Percentiles rank a stretch among this genome's conserved stretches.
phyloP scores from a whole-genome alignment of 2,113 vertebrate species.

The Engraulis encrasicolus region DNA sequence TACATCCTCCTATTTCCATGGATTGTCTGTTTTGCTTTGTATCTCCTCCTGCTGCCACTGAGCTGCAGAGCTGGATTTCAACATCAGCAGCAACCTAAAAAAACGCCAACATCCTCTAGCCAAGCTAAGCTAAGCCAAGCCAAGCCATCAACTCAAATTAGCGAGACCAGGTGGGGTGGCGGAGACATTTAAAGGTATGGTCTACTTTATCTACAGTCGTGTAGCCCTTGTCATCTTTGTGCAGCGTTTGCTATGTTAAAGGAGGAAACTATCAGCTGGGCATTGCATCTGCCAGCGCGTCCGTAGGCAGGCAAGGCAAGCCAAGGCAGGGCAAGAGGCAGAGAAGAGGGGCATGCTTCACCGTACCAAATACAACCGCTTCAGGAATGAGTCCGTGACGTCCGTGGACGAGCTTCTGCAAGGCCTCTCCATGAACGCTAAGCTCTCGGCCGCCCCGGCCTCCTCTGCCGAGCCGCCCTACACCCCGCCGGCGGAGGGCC shows the following conservation, averaged over 20 bases:
- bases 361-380: slow-evolving; percentile 99
- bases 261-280: slow-evolving; percentile 80
- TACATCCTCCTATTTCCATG: slow-evolving; percentile 66
- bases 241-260: slow-evolving; percentile 86
- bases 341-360: slow-evolving; percentile 99
- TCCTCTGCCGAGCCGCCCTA: slow-evolving; percentile 84
- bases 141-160: slow-evolving; percentile 1
- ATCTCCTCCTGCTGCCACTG: slow-evolving; percentile 63
- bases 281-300: slow-evolving; percentile 85
- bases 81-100: slow-evolving; percentile 59
- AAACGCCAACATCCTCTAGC: too few species aligned
- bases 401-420: slow-evolving; percentile 97
- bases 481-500: slow-evolving; percentile 81
- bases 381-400: slow-evolving; percentile 99
- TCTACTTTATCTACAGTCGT: slow-evolving; percentile 61
- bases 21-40: slow-evolving; percentile 64
- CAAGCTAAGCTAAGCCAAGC: slow-evolving; percentile 53
- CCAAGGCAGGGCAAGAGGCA: too few species aligned
- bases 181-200: slow-evolving; percentile 51
- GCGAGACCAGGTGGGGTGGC: too few species aligned
- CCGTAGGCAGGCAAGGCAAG: slow-evolving; percentile 86
- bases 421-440: slow-evolving; percentile 95
- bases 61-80: slow-evolving; percentile 70
- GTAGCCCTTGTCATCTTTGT: slow-evolving; percentile 71
- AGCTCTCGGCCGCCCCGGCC: slow-evolving; percentile 85